Evolutionary conservation across 2,113 vertebrate species (phyloP), one percentile per base, ranked within the genome.

Genomic region (Sialia sialis): DNA sequence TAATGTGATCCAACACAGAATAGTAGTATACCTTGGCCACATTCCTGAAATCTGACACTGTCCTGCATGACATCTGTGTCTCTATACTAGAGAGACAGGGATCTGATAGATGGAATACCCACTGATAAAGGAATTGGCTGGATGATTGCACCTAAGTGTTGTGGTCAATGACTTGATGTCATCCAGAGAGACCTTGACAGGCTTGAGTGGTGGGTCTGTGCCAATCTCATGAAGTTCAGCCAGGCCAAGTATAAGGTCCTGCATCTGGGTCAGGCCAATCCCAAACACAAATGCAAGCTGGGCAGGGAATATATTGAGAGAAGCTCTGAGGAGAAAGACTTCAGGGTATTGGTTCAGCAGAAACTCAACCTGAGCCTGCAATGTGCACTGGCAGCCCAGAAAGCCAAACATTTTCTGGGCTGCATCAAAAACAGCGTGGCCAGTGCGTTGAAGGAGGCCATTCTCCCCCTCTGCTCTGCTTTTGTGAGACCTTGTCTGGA

Each of bases 351-450:
- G 18, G 8, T 59, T 66, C 44, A 67, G 32, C 29, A 38, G 68
- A 36, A 81, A 19, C 23, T 80, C 43, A 52, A n/a, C 15, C 25
- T 29, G 27, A 74, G 13, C 8, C 0, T 0, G 9, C 4, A 59
- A 20, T 44, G 18, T 16, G 22, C 1, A 0, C 36, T 88, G 39
- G 8, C 22, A 74, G 8, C 19, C 32, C 38, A 58, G 36, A 73
- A 73, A 81, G 27, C 27, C 59, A 73, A 73, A 34, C 14, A 20
- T 17, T n/a, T 44, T 15, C 12, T 17, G 36, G 27, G 36, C 27
- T 66, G 10, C 27, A 73, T 51, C 18, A 51, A 43, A 73, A 43
- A 4, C 9, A 44, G 8, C 8, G 13, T 23, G 36, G 38, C 26
- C 59, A 36, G 12, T 30, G 44, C 6, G 10, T 27, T 19, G 17